Conservation (phyloP, 2,113 vertebrate genomes). For the Eubucco bourcierii region DNA sequence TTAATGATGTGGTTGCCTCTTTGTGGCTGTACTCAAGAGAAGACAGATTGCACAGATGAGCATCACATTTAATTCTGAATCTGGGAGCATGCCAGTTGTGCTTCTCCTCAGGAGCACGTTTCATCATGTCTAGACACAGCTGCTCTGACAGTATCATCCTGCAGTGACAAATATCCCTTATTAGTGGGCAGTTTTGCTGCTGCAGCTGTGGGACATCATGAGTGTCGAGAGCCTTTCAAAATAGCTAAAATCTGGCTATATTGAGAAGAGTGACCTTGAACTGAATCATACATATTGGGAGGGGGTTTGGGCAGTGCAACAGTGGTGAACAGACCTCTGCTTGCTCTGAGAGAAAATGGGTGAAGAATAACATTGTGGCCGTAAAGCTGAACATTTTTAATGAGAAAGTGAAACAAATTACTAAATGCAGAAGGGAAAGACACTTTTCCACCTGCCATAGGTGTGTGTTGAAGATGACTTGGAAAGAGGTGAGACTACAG, state of each 20-base stretch:
- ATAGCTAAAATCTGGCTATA: not conserved
- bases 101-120: not conserved
- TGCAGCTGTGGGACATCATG: not conserved
- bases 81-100: not conserved
- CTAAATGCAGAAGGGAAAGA: not conserved
- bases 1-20: not conserved
- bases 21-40: not conserved
- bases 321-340: not conserved
- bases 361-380: not conserved
- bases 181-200: not conserved
- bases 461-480: not conserved
- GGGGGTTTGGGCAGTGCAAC: not conserved
- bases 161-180: not conserved
- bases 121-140: slow-evolving; percentile 12
- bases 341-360: not conserved
- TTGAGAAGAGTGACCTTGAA: not conserved
- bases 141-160: not conserved
- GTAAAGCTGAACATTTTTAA: not conserved
- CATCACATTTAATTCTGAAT: not conserved
- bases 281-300: not conserved
- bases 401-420: not conserved
- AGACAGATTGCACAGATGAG: not conserved
- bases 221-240: not conserved
- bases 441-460: not conserved
- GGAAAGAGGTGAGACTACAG: not conserved